Conservation (phyloP, 1,140 invertebrate genomes). For the Cydia fagiglandana region DNA sequence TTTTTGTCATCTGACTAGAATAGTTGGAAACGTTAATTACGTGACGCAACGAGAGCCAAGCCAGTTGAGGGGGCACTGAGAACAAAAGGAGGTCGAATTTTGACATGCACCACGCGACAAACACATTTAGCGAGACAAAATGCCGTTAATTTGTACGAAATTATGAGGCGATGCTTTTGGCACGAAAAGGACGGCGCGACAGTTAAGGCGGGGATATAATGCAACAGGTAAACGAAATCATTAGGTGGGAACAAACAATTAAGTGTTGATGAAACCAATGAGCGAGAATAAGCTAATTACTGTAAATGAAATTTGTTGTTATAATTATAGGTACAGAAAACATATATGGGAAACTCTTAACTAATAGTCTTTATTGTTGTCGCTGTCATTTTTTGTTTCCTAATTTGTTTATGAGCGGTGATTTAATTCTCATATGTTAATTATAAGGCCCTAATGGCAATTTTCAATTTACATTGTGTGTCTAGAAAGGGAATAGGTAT, state of each 20-base stretch:
- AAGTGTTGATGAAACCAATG: constrained; percentile 1
- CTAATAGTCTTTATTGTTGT: background rate
- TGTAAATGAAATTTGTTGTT: background rate
- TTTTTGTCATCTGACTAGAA: background rate
- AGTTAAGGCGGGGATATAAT: background rate
- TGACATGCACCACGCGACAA: constrained; percentile 26
- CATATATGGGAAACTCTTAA: background rate
- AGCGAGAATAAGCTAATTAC: background rate
- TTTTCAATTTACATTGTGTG: background rate
- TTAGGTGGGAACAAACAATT: background rate
- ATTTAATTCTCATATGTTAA: background rate
- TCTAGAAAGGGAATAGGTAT: background rate
- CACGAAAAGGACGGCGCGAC: background rate
- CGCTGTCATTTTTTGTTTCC: background rate
- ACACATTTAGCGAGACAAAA: constrained; percentile 3
- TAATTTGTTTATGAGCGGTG: background rate
- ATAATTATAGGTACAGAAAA: background rate
- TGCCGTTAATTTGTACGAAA: constrained; percentile 20
- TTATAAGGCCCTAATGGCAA: background rate
- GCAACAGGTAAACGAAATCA: background rate
- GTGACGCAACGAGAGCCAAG: background rate
- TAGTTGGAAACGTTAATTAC: constrained; percentile 22
- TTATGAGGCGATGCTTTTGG: background rate
- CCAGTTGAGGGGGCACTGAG: constrained; percentile 19
- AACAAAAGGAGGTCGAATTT: constrained; percentile 32